These are phyloP conservation scores for Hydra vulgaris DNA, from an alignment of 30 jellyfish, hydroid and myxozoan species.

Conservation along the genomic window DNA sequence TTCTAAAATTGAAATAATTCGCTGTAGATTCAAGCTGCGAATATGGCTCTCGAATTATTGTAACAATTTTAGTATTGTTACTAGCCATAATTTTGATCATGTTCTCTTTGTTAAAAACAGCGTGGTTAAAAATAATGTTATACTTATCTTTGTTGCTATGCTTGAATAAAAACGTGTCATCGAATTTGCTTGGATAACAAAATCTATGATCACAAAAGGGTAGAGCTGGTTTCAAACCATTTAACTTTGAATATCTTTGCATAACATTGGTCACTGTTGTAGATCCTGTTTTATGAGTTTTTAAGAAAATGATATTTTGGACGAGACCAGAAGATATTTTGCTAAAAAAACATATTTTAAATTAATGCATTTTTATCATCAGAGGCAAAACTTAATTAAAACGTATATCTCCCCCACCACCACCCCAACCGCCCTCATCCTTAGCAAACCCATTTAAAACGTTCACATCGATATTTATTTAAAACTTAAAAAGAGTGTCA, in stretches of 20 bases:
- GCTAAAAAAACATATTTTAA: too few species aligned
- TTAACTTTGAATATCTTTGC: slow-evolving; percentile 6
- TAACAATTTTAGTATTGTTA: slow-evolving; percentile 18
- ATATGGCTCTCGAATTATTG: slow-evolving; percentile 30
- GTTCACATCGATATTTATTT: too few species aligned
- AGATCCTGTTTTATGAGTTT: slow-evolving; percentile 38
- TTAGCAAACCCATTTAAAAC: too few species aligned
- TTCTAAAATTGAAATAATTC: slow-evolving; percentile 13
- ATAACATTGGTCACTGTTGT: slow-evolving; percentile 19
- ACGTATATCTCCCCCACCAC: too few species aligned
- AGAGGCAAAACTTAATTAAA: too few species aligned
- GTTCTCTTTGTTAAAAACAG: slow-evolving; percentile 7
- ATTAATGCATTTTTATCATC: not conserved
- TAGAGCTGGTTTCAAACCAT: slow-evolving; percentile 8
- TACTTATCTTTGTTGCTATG: not conserved
- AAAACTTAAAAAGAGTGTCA: too few species aligned
- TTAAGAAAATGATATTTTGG: slow-evolving; percentile 13
- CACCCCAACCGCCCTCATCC: too few species aligned
- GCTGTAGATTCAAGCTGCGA: slow-evolving; percentile 30
- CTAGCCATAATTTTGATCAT: slow-evolving; percentile 19
- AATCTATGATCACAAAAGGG: slow-evolving; percentile 13
- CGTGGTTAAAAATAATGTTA: slow-evolving; percentile 27
- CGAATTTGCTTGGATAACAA: slow-evolving; percentile 25
- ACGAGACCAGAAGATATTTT: too few species aligned
- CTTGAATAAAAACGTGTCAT: slow-evolving; percentile 1